Conservation (phyloP, 2,113 vertebrate species). For the Pseudorectes ferrugineus region DNA sequence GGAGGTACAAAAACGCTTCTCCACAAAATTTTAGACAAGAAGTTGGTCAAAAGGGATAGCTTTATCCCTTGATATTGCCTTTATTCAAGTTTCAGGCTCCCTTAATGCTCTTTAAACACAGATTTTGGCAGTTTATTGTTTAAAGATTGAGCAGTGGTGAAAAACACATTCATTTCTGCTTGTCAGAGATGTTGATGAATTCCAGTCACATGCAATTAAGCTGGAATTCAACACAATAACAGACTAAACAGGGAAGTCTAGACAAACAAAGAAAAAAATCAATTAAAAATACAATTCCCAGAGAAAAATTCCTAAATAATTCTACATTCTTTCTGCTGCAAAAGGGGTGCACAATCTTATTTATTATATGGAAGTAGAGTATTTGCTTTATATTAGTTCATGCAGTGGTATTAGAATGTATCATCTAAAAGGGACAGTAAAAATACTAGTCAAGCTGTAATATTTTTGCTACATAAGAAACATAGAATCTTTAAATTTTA, state of each 20-base stretch:
- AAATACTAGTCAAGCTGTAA: background rate
- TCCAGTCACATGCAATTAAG: constrained; percentile 54
- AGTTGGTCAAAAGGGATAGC: background rate
- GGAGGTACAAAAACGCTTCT: background rate
- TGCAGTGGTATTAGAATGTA: background rate
- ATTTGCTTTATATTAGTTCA: background rate
- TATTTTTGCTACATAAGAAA: background rate
- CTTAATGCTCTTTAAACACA: background rate
- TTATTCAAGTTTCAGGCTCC: background rate
- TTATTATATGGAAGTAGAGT: background rate
- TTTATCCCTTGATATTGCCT: background rate
- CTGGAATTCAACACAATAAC: constrained; percentile 45
- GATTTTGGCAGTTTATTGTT: constrained; percentile 31
- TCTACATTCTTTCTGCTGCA: background rate
- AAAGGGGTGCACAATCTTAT: background rate
- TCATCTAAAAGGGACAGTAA: background rate
- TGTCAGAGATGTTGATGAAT: constrained; percentile 25
- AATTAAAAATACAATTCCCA: constrained; percentile 7
- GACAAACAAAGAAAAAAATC: constrained; percentile 20
- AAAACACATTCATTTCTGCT: constrained; percentile 50
- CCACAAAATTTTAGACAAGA: background rate
- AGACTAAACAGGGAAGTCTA: constrained; percentile 60
- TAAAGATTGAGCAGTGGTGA: constrained; percentile 2
- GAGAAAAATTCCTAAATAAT: background rate
- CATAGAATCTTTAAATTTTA: background rate